These are phyloP conservation scores for Empidonax traillii DNA, from an alignment of 2,113 vertebrate species.

Conservation along the genomic window DNA sequence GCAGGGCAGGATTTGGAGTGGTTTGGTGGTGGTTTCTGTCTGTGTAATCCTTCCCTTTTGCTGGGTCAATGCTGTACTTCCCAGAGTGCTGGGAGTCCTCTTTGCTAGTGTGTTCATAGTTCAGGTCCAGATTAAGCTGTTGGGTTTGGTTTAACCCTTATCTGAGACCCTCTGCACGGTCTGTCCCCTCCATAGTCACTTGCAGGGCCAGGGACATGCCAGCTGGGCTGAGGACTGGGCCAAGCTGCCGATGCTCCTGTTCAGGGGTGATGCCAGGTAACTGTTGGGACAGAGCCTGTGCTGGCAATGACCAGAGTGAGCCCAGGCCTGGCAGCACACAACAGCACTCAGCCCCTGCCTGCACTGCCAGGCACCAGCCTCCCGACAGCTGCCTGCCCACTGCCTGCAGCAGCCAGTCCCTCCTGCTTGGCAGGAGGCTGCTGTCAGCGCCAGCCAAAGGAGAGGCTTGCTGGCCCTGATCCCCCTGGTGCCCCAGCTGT, in stretches of 20 bases:
- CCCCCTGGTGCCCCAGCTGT: accelerated
- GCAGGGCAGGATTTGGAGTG: not conserved
- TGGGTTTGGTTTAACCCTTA: not conserved
- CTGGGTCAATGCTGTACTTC: accelerated
- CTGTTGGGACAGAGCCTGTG: not conserved
- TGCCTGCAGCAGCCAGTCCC: not conserved
- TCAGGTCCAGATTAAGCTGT: not conserved
- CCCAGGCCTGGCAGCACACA: not conserved
- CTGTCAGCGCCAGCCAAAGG: accelerated
- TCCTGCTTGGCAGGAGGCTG: not conserved
- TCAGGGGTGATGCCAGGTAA: not conserved
- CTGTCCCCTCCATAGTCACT: accelerated
- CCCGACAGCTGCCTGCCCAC: not conserved
- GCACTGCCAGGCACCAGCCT: not conserved
- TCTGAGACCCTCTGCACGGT: not conserved
- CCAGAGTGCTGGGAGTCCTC: not conserved
- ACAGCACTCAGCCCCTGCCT: not conserved
- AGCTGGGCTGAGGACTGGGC: not conserved
- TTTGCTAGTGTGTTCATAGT: not conserved
- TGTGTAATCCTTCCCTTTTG: not conserved
- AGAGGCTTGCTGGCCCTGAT: accelerated
- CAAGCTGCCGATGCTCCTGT: not conserved
- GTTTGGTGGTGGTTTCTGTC: accelerated
- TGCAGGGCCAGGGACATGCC: not conserved
- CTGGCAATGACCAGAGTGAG: accelerated